These are phyloP conservation scores for Anser cygnoides DNA, from an alignment of 2,113 vertebrate genomes.

Conservation along the genomic window DNA sequence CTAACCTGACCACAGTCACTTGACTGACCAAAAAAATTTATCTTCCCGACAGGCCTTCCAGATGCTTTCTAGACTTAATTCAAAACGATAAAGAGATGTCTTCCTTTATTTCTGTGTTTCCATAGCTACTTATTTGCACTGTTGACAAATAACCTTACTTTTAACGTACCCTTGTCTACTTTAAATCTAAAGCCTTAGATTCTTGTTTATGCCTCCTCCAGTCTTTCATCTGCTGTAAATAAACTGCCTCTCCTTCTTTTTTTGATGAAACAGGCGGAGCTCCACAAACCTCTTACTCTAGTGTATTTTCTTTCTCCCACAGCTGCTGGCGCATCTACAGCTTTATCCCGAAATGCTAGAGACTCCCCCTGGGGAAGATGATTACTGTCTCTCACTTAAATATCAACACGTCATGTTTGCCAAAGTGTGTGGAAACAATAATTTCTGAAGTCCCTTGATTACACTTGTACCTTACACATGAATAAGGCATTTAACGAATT, in stretches of 20 bases:
- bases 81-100: background rate
- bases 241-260: background rate
- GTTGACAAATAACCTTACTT: background rate
- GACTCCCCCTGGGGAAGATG: background rate
- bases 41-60: background rate
- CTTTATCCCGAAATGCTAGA: background rate
- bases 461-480: background rate
- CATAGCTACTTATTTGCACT: background rate
- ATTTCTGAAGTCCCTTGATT: background rate
- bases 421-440: background rate
- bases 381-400: background rate
- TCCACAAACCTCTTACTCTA: background rate
- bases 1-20: background rate
- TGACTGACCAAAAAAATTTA: background rate
- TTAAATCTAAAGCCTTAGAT: background rate
- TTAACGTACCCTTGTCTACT: background rate
- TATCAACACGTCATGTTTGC: background rate
- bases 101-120: background rate
- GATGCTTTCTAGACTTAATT: background rate
- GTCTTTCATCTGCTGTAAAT: background rate
- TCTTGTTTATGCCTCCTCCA: background rate
- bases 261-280: background rate
- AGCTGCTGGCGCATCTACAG: background rate
- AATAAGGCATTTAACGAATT: background rate
- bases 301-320: background rate